Percentiles rank a stretch among this genome's conserved stretches.
Evolutionary conservation across 2,888 invertebrate genomes (phyloP).

Genomic region (Pachliopta kotzebuea): DNA sequence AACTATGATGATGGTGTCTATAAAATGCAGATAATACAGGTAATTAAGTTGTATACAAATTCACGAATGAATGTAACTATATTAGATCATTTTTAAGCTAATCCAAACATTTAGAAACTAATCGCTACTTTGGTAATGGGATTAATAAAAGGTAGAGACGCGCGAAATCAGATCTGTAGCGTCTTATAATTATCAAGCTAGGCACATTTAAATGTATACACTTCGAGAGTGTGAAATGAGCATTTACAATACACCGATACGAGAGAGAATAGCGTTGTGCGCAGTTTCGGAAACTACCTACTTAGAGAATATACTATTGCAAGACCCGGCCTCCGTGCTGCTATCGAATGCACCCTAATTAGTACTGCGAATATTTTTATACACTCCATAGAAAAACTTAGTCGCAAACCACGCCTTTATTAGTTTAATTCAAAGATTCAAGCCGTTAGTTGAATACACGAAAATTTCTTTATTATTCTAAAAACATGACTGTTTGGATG

Average conservation of each 20-base stretch:
- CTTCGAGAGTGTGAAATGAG: constrained; percentile 38
- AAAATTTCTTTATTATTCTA: constrained; percentile 46
- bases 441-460: constrained; percentile 73
- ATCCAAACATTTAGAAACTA: constrained; percentile 24
- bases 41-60: constrained; percentile 50
- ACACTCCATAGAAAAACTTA: constrained; percentile 60
- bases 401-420: constrained; percentile 71
- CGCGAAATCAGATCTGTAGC: constrained; percentile 34
- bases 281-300: constrained; percentile 52
- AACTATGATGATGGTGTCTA: constrained; percentile 54
- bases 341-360: constrained; percentile 42
- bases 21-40: constrained; percentile 72
- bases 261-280: constrained; percentile 56
- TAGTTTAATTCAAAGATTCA: constrained; percentile 71
- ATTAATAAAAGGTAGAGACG: constrained; percentile 22
- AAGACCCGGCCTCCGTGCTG: constrained; percentile 68
- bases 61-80: constrained; percentile 13
- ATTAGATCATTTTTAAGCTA: constrained; percentile 14
- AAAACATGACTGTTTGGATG: constrained; percentile 56
- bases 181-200: constrained; percentile 17
- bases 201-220: constrained; percentile 16
- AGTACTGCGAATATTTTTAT: constrained; percentile 45
- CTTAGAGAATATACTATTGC: constrained; percentile 63
- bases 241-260: constrained; percentile 41
- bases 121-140: constrained; percentile 26